Percentiles rank a stretch among this genome's conserved stretches.
phyloP scores from a whole-genome alignment of 1,140 invertebrate genomes.

The Maconellicoccus hirsutus region DNA sequence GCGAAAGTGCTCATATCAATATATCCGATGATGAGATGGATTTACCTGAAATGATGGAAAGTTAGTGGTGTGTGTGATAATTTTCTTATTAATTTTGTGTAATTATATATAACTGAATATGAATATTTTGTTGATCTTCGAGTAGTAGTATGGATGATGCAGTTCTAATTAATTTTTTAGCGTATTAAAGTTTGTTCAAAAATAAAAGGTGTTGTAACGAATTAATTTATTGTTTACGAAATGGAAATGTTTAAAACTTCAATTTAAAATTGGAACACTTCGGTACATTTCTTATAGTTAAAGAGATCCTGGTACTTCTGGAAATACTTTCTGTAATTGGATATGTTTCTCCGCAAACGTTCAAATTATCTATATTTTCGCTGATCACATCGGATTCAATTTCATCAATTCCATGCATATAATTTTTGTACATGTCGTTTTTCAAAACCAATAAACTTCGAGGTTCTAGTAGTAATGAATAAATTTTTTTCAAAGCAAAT shows the following conservation, averaged over 20 bases:
- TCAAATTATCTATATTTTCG: constrained; percentile 52
- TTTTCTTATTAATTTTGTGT: neutral
- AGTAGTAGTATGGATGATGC: too few species aligned
- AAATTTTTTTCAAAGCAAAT: constrained; percentile 32
- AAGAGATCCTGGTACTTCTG: constrained; percentile 65
- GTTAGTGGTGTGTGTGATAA: neutral
- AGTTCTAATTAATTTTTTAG: too few species aligned
- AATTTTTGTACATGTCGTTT: constrained; percentile 69
- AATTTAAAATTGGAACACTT: constrained; percentile 62
- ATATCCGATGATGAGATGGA: constrained; percentile 17
- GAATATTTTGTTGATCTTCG: too few species aligned
- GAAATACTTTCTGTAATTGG: constrained; percentile 42
- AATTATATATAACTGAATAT: too few species aligned
- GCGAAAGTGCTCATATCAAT: constrained; percentile 2
- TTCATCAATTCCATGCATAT: constrained; percentile 84
- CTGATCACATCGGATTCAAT: constrained; percentile 53
- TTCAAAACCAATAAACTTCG: constrained; percentile 78
- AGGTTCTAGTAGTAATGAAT: constrained; percentile 64
- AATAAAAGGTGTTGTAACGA: too few species aligned
- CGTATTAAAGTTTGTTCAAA: too few species aligned
- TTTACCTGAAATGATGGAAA: neutral
- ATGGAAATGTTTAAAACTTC: constrained; percentile 30
- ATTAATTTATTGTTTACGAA: neutral
- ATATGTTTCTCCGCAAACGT: constrained; percentile 44
- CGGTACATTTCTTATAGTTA: constrained; percentile 89